These are phyloP conservation scores for Nasonia longicornis DNA, from an alignment of 1,140 invertebrate species.

Conservation along the genomic window DNA sequence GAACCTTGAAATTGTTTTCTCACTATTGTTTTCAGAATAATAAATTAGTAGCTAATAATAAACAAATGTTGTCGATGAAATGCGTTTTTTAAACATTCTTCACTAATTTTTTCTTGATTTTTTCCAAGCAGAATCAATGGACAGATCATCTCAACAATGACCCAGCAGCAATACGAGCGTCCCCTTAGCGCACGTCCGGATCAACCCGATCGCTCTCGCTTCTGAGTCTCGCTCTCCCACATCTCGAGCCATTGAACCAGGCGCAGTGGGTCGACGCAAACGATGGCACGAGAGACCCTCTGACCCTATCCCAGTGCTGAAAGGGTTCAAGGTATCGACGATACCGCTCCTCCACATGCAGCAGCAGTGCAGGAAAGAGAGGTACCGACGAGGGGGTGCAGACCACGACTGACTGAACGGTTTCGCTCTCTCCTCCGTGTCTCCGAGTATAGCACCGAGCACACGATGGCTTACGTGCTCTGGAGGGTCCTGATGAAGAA, in stretches of 20 bases:
- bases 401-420: not conserved
- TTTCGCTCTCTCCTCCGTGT: not conserved
- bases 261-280: not conserved
- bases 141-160: not conserved
- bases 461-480: slow-evolving; percentile 68
- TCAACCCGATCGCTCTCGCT: not conserved
- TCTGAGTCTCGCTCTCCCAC: not conserved
- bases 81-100: too few relatives aligned
- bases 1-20: not conserved
- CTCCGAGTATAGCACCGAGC: slow-evolving; percentile 30
- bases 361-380: not conserved
- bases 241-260: too few relatives aligned
- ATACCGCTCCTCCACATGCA: not conserved
- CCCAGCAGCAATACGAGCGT: not conserved
- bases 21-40: not conserved
- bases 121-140: not conserved
- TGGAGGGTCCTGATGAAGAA: slow-evolving; percentile 70
- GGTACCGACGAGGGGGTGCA: not conserved
- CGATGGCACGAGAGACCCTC: not conserved
- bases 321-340: slow-evolving; percentile 16
- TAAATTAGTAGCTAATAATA: too few relatives aligned
- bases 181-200: not conserved
- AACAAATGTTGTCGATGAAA: too few relatives aligned
- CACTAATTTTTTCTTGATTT: not conserved
- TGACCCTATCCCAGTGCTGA: not conserved